A percentile compares a stretch with the other conserved stretches of the same genome.
Conservation (phyloP, 2,113 vertebrate genomes). For the Vicugna pacos region DNA sequence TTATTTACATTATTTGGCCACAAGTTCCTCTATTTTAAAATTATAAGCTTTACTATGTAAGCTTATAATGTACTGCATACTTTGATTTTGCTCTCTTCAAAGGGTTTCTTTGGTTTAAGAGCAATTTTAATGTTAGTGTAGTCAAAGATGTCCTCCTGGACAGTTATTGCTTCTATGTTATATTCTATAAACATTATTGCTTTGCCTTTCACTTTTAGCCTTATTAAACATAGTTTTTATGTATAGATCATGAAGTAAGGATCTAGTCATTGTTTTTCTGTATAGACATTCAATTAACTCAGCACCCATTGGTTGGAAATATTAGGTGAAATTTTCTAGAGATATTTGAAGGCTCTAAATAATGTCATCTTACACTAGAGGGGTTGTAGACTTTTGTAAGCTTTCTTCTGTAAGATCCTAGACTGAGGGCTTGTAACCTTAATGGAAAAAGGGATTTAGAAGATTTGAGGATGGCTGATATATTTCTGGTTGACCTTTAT, state of each 20-base stretch:
- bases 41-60: too few relatives aligned
- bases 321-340: neutral
- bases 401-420: neutral
- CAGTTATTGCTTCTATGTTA: neutral
- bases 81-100: neutral
- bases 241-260: neutral
- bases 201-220: neutral
- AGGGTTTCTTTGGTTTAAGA: neutral
- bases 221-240: constrained; percentile 19
- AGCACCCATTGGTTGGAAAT: neutral
- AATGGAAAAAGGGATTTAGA: neutral
- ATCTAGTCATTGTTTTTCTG: neutral
- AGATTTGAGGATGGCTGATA: neutral
- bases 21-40: too few relatives aligned
- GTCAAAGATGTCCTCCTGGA: neutral
- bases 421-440: neutral
- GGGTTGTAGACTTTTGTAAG: neutral
- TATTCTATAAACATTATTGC: neutral
- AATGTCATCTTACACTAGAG: neutral
- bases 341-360: neutral
- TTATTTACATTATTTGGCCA: neutral
- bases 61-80: neutral
- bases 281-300: neutral
- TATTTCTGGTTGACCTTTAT: neutral
- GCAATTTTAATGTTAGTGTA: neutral